Evolutionary conservation across 2,888 invertebrate species (phyloP).

Genomic region (Belgica antarctica): DNA sequence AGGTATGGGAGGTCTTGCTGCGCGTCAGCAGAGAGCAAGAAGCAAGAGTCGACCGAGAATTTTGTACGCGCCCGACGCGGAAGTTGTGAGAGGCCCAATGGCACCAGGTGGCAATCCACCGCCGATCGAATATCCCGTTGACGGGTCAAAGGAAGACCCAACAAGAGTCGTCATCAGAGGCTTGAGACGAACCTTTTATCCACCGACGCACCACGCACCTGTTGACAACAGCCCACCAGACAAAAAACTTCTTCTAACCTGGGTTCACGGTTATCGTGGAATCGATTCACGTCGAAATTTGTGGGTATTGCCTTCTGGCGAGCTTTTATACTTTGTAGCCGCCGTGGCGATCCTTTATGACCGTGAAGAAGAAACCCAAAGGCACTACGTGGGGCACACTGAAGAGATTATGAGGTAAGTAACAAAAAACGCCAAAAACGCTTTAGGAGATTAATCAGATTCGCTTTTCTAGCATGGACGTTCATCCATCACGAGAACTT

Average conservation of each 20-base stretch:
- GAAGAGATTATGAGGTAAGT: slow-evolving; percentile 88
- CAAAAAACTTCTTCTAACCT: slow-evolving; percentile 83
- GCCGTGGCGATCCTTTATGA: slow-evolving; percentile 87
- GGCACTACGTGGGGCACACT: slow-evolving; percentile 88
- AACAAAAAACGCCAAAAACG: slow-evolving; percentile 2
- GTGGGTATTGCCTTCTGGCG: slow-evolving; percentile 90
- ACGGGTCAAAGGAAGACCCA: slow-evolving; percentile 82
- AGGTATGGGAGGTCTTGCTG: slow-evolving; percentile 56
- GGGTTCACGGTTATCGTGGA: slow-evolving; percentile 96
- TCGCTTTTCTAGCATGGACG: slow-evolving; percentile 67
- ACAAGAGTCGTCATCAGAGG: slow-evolving; percentile 80
- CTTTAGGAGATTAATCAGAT: background rate
- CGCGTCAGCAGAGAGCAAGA: slow-evolving; percentile 66
- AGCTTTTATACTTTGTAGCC: slow-evolving; percentile 88
- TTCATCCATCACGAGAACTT: slow-evolving; percentile 83
- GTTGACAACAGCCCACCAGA: slow-evolving; percentile 83
- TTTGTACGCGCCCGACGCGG: slow-evolving; percentile 77
- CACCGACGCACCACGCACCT: slow-evolving; percentile 80
- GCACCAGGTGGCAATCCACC: slow-evolving; percentile 67
- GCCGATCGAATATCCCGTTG: slow-evolving; percentile 83
- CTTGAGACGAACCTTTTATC: slow-evolving; percentile 78
- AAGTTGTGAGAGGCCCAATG: slow-evolving; percentile 69
- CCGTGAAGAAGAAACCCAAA: slow-evolving; percentile 79
- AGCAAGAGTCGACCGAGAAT: slow-evolving; percentile 85
- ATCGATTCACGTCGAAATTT: slow-evolving; percentile 85